Evolutionary conservation across 2,888 invertebrate species (phyloP), one percentile per base, ranked within the genome.

Genomic region (Mesorhabditis spiculigera): DNA sequence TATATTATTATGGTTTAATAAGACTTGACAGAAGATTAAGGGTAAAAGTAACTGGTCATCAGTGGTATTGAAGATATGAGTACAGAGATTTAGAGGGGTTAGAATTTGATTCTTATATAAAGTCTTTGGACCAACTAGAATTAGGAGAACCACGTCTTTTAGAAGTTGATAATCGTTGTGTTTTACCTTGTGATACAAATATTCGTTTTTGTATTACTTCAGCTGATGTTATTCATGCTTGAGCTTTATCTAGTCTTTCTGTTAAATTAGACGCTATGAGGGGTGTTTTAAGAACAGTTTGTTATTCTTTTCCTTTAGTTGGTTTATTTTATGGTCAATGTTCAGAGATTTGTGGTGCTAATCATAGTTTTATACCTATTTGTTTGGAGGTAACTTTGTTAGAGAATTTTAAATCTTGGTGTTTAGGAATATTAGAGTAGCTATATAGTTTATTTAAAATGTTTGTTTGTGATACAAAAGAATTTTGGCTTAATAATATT

Each of bases 281-380:
- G 8, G 87, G 88, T 10, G 87, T 87, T 87, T 70, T 88, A 71
- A 88, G 88, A 74, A 86, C 87, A 88, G 87, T 84, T 67, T 89
- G 88, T 80, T 89, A 91, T 86, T 88, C 88, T 81, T 88, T 90
- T 81, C 90, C 89, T 77, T 90, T 90, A 4, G 89, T 90, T 0
- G 91, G 91, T 63, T 81, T 91, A 85, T 91, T 89, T 87, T 92
- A 87, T 87, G 91, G 91, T 0, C 91, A 92, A 90, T 92, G 92
- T 86, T 92, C 91, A 80, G 91, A 92, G 90, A 92, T 92, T 88
- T 92, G 92, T 88, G 92, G 92, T 0, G 90, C 90, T 68, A 92
- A 92, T 86, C 91, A 92, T 86, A 91, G 91, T 72, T 92, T 92
- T 90, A 92, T 92, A 88, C 92, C 91, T 45, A 91, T 92, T 89